These are phyloP conservation scores for Meloidogyne floridensis DNA, from an alignment of 1,140 invertebrate genomes.

Conservation along the genomic window DNA sequence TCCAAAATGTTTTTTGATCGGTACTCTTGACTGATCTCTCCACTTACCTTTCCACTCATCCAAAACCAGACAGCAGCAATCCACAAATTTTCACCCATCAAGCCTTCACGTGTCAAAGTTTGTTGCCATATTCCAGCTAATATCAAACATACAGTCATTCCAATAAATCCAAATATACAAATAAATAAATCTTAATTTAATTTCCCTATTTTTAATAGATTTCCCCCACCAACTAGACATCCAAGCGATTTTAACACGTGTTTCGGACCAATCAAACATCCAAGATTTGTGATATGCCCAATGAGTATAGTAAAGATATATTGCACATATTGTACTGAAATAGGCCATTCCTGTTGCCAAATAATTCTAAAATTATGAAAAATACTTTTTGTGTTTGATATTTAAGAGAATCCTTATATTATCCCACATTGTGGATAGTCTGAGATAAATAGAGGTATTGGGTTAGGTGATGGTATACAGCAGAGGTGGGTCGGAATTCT, in stretches of 20 bases:
- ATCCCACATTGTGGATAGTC: background rate
- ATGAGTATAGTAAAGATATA: conserved; percentile 51
- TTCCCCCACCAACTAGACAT: conserved; percentile 48
- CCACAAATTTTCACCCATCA: conserved; percentile 51
- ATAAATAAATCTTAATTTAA: conserved; percentile 40
- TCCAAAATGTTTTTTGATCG: too few relatives aligned
- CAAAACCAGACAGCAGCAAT: conserved; percentile 54
- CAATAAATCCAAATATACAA: conserved; percentile 49
- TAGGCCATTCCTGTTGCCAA: conserved; percentile 49
- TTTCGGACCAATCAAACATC: conserved; percentile 49
- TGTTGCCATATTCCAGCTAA: conserved; percentile 46
- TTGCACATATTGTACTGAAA: conserved; percentile 52
- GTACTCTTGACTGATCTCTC: background rate
- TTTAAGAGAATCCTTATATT: background rate
- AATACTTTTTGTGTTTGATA: background rate
- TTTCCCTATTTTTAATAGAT: conserved; percentile 3
- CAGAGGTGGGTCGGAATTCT: too few relatives aligned
- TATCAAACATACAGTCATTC: conserved; percentile 48
- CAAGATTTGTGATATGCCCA: conserved; percentile 50
- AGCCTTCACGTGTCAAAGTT: conserved; percentile 32
- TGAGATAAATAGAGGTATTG: too few relatives aligned
- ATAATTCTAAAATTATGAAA: conserved; percentile 44
- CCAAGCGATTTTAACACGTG: conserved; percentile 33
- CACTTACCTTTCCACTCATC: conserved; percentile 48
- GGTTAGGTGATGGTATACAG: too few relatives aligned